Conservation (phyloP, 2,797 vertebrate genomes). For the Melanotaenia nigrans region DNA sequence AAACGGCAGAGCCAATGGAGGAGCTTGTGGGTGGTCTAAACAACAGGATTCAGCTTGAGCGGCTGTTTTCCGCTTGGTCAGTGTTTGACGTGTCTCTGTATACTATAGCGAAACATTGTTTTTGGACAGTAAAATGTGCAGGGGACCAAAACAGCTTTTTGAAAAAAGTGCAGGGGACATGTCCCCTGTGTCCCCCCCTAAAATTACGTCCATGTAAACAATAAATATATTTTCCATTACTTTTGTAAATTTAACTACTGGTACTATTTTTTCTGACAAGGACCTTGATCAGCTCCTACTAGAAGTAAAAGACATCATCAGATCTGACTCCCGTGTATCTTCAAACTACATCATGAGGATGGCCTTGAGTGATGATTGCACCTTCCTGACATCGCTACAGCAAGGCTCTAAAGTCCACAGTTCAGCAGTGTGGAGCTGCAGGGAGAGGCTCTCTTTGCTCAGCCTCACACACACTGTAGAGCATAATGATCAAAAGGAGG, state of each 20-base stretch:
- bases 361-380: conserved; percentile 81
- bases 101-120: too few relatives aligned
- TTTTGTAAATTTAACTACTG: background rate
- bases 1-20: too few relatives aligned
- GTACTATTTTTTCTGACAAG: conserved; percentile 40
- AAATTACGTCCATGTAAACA: too few relatives aligned
- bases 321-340: conserved; percentile 84
- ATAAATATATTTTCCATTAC: background rate
- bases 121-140: too few relatives aligned
- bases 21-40: too few relatives aligned
- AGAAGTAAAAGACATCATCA: conserved; percentile 74
- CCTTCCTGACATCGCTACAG: conserved; percentile 81
- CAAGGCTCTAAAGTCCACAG: conserved; percentile 76
- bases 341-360: conserved; percentile 85
- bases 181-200: too few relatives aligned
- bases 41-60: too few relatives aligned
- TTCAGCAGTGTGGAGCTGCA: conserved; percentile 88
- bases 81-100: too few relatives aligned
- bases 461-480: conserved; percentile 85
- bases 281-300: conserved; percentile 80
- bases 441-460: conserved; percentile 80
- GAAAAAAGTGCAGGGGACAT: too few relatives aligned
- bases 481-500: conserved; percentile 80
- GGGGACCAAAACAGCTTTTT: too few relatives aligned
- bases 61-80: too few relatives aligned